Base-by-base conservation (phyloP, 2,888 invertebrate species). In the Heliconius ethilla region DNA sequence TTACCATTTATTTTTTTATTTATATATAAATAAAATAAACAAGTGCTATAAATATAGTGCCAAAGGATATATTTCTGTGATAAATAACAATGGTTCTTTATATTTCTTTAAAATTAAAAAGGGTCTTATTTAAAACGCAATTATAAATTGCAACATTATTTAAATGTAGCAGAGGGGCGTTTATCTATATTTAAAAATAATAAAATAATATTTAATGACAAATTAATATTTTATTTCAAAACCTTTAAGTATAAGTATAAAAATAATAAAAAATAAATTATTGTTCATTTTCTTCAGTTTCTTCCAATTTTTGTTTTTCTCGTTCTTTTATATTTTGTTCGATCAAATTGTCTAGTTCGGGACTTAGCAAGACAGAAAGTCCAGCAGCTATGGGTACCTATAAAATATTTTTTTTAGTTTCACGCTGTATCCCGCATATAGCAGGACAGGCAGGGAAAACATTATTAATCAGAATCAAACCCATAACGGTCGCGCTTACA, bases 281-380 rank as follows among this genome's bases (percentile, higher is more conserved):
- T 25, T 63, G 63, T 27, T n/a, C 40, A 9, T 78, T 83, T 3
- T 82, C 84, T 1, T 81, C 84, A 0, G 81, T 83, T 63, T 87
- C 87, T 74, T 90, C 90, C 2, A 85, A 25, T 0, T 87, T 84
- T 10, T 86, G 83, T 9, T 85, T 80, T 74, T 91, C 92, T 45
- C 87, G 87, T 81, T 92, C 93, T 62, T 87, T 86, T n/a, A 91
- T 51, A 66, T 90, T 91, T 27, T 88, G 80, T 22, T 93, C 92
- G 63, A 94, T 93, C n/a, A 93, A 85, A 13, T 85, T 88, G 79
- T 94, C 94, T 6, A 94, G 83, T 77, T 94, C 93, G 0, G 93
- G 92, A 76, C 94, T 94, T 27, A 94, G 83, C 0, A 94, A 86
- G 0, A 93, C 91, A 2, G 93, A 85, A 0, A 93, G 82, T 3